A percentile compares a stretch with the other conserved stretches of the same genome.
Evolutionary conservation across 2,113 vertebrate species (phyloP).

Genomic region (Amblyornis subalaris): DNA sequence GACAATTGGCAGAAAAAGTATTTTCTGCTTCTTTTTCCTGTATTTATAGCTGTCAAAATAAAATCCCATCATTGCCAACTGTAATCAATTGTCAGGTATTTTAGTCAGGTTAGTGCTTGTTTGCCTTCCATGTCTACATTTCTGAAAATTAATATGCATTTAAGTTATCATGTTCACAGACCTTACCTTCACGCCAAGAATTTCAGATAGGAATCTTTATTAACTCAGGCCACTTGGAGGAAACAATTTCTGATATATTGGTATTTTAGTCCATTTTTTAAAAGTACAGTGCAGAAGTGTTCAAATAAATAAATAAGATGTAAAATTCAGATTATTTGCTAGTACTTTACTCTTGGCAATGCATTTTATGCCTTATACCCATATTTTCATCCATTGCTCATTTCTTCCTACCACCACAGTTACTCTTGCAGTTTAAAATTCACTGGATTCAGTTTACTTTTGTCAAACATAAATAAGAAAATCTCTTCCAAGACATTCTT

Average conservation of each 20-base stretch:
- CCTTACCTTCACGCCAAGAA: neutral
- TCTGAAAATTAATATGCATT: neutral
- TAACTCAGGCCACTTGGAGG: neutral
- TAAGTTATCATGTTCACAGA: neutral
- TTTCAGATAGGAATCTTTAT: neutral
- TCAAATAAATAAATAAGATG: neutral
- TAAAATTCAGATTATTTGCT: neutral
- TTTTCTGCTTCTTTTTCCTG: neutral
- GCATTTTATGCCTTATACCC: neutral
- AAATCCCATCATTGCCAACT: neutral
- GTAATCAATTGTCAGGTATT: neutral
- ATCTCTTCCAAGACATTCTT: neutral
- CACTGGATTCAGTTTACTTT: neutral
- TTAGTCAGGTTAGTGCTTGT: neutral
- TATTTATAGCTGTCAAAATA: neutral
- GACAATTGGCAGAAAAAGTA: rapidly evolving
- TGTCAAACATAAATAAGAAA: neutral
- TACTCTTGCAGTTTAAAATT: neutral
- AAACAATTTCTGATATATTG: neutral
- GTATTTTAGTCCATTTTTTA: neutral
- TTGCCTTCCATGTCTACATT: neutral
- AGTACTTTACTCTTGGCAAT: neutral
- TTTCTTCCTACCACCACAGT: neutral
- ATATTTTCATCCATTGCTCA: neutral
- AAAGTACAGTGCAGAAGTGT: neutral